Conservation (phyloP, 2,113 vertebrate genomes). For the Corydoras sp. region DNA sequence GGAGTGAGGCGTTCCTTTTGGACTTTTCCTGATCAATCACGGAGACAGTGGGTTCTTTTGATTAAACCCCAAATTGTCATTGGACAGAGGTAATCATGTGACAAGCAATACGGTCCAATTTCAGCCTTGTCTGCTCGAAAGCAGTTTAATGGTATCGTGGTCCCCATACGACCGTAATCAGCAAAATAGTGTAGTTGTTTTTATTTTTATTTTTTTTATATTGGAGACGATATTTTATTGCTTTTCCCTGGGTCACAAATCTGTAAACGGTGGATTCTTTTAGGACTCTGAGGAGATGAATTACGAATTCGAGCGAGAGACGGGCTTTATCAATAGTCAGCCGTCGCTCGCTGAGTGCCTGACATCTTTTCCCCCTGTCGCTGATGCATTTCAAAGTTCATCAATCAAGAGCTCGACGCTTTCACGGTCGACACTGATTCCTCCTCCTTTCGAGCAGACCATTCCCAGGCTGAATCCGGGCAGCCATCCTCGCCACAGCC, state of each 20-base stretch:
- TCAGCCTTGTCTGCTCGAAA: constrained; percentile 97
- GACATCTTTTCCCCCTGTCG: constrained; percentile 99
- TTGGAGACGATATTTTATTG: constrained; percentile 80
- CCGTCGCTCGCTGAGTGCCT: constrained; percentile 99
- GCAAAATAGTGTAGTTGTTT: constrained; percentile 74
- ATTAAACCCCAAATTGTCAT: constrained; percentile 99
- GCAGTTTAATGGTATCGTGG: constrained; percentile 96
- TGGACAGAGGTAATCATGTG: constrained; percentile 99
- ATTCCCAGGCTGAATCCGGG: constrained; percentile 87
- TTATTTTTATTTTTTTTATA: constrained; percentile 53
- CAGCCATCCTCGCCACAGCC: constrained; percentile 87
- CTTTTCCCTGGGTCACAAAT: constrained; percentile 78
- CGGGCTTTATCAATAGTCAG: constrained; percentile 99
- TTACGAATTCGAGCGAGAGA: constrained; percentile 99
- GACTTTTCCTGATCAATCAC: constrained; percentile 98
- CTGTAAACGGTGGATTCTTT: constrained; percentile 88
- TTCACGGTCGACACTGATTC: constrained; percentile 96
- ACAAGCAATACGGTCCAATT: constrained; percentile 98
- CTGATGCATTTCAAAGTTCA: constrained; percentile 99
- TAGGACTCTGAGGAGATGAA: constrained; percentile 94
- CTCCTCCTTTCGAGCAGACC: constrained; percentile 97
- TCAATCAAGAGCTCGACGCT: constrained; percentile 99
- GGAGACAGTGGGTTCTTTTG: constrained; percentile 99
- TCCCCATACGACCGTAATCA: constrained; percentile 95
- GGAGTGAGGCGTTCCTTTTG: constrained; percentile 93